Conservation (phyloP, 2,113 vertebrate genomes). For the rat (Rattus norvegicus) region DNA sequence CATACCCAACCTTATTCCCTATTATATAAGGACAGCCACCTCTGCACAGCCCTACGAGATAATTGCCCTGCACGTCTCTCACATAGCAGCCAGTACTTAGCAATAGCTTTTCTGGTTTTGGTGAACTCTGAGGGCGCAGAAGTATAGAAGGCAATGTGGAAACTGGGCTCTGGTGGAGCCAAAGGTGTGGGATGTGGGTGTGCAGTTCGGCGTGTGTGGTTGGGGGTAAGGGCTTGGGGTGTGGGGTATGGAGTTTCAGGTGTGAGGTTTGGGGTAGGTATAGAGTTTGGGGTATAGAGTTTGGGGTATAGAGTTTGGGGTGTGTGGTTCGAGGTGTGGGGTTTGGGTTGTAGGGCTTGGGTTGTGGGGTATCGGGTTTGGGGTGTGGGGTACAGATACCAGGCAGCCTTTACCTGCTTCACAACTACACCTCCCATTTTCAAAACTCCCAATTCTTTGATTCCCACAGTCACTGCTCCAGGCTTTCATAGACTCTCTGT, state of each 20-base stretch:
- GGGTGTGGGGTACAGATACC: neutral
- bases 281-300: too few species aligned
- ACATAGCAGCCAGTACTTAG: neutral
- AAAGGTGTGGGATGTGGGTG: neutral
- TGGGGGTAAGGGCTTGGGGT: neutral
- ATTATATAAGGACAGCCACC: neutral
- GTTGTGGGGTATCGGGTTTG: neutral
- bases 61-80: neutral
- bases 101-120: neutral
- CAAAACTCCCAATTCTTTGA: slow-evolving; percentile 15
- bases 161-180: neutral
- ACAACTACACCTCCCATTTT: slow-evolving; percentile 7
- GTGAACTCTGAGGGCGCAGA: neutral
- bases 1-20: neutral
- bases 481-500: slow-evolving; percentile 51
- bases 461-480: slow-evolving; percentile 36
- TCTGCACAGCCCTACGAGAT: neutral
- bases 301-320: too few species aligned
- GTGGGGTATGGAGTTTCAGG: neutral
- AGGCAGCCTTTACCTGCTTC: slow-evolving; percentile 8
- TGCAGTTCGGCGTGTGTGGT: too few species aligned
- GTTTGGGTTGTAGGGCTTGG: too few species aligned
- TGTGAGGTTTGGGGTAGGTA: neutral
- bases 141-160: neutral
- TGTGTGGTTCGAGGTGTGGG: too few species aligned